Evolutionary conservation across 2,888 invertebrate species (phyloP).

Genomic region (Monochamus alternatus): DNA sequence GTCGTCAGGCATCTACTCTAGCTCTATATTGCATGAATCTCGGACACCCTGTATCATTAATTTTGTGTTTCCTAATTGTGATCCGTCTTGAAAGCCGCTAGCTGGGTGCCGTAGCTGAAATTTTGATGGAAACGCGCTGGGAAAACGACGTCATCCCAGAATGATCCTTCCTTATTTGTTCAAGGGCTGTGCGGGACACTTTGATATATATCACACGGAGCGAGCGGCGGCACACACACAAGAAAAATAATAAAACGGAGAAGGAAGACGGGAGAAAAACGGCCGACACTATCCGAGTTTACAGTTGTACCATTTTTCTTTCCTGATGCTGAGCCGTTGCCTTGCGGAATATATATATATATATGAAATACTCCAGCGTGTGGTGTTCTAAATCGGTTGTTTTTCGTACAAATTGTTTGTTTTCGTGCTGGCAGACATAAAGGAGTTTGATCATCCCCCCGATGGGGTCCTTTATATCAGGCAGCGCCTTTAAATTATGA

Average conservation of each 20-base stretch:
- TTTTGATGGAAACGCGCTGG: constrained; percentile 15
- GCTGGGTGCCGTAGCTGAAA: constrained; percentile 1
- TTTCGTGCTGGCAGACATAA: background rate
- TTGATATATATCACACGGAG: constrained; percentile 61
- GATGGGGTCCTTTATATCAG: too few species aligned
- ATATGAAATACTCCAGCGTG: constrained; percentile 4
- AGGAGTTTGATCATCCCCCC: background rate
- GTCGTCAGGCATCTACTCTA: too few species aligned
- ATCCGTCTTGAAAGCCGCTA: background rate
- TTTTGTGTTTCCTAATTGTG: too few species aligned
- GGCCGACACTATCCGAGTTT: constrained; percentile 23
- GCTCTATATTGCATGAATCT: too few species aligned
- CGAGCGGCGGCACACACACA: constrained; percentile 47
- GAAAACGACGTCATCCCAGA: constrained; percentile 53
- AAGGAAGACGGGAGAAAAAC: constrained; percentile 22
- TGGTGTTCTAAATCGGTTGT: constrained; percentile 2
- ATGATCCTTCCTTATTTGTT: constrained; percentile 63
- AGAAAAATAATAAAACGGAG: constrained; percentile 53
- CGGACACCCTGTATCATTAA: too few species aligned
- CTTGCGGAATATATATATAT: background rate
- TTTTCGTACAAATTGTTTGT: constrained; percentile 14
- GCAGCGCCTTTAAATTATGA: too few species aligned
- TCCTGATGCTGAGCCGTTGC: background rate
- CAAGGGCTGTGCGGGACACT: constrained; percentile 63
- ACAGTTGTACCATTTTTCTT: constrained; percentile 28